Evolutionary conservation across 2,797 vertebrate genomes (phyloP), one percentile per base, ranked within the genome.

Genomic region (Ctenochaetus hawaiiensis): DNA sequence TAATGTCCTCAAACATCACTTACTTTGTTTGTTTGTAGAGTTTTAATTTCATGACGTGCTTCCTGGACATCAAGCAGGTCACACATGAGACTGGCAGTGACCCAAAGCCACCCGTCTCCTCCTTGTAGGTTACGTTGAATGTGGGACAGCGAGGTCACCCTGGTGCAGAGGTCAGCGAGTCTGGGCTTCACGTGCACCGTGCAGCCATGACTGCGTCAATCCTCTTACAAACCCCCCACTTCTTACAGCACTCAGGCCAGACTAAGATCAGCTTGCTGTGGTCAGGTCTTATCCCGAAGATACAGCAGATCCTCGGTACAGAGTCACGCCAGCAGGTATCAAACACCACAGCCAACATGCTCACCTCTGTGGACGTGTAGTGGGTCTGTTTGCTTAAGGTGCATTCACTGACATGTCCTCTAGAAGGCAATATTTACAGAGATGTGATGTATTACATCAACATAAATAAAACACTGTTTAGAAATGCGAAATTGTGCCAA

Each of bases 161-260:
- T 49, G 75, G 78, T 7, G 65, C 64, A 81, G 75, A 89, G 91
- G 92, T 91, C 80, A 52, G 43, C 72, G 71, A 85, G 88, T 88
- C 91, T 93, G 77, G 87, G 61, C 74, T 79, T 88, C 91, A 94
- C 92, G 80, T 93, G 93, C 75, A 6, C 67, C 30, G 37, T 57
- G 67, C 20, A 43, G 75, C 74, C 66, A 23, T 47, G 67, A 65
- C 77, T 23, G 61, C 78, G 70, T 51, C 89, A 94, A 95, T 94
- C 94, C 93, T 94, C 92, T 95, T 94, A 95, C 74, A 87, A 80
- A 84, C 88, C 85, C 86, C 77, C 90, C 80, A 72, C 90, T 70
- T 89, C 90, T 88, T 89, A 78, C 81, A 82, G 83, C 88, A 69
- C 85, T 88, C 80, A 78, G 79, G 75, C 71, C 80, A 89, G 90